Conservation (phyloP, 2,797 vertebrate genomes). For the Halcyon leucocephala region DNA sequence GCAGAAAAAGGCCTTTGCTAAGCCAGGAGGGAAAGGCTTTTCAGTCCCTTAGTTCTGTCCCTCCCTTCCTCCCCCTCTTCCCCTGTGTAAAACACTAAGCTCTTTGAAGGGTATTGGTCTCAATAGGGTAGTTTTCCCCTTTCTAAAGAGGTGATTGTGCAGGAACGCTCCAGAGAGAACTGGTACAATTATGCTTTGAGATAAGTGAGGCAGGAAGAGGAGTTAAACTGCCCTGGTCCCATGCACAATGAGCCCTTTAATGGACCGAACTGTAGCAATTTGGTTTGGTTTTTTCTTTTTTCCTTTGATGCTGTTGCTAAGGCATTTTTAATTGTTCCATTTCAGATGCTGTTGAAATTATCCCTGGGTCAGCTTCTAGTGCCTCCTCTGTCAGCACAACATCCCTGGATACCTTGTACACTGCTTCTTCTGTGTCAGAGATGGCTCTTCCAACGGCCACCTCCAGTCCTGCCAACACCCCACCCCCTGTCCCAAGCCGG, state of each 20-base stretch:
- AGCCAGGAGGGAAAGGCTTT: neutral
- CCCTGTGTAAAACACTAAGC: conserved; percentile 20
- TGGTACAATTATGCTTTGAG: conserved; percentile 65
- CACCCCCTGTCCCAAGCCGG: conserved; percentile 92
- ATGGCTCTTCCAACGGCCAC: conserved; percentile 75
- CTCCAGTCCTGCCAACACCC: conserved; percentile 88
- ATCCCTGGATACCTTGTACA: conserved; percentile 89
- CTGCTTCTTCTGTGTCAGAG: conserved; percentile 86
- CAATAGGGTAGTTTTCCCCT: conserved; percentile 20
- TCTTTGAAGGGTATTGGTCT: conserved; percentile 61
- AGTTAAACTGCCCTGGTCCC: conserved; percentile 62
- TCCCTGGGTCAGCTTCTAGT: conserved; percentile 78
- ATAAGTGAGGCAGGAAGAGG: conserved; percentile 65
- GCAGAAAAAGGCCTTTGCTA: neutral
- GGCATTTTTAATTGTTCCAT: conserved; percentile 62
- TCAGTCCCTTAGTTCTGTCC: neutral
- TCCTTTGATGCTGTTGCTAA: conserved; percentile 63
- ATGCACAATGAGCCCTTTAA: conserved; percentile 64
- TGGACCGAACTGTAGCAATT: neutral
- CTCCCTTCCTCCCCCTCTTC: neutral
- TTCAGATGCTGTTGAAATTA: conserved; percentile 66
- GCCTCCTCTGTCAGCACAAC: conserved; percentile 87
- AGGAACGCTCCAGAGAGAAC: conserved; percentile 58
- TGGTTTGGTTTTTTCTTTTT: neutral
- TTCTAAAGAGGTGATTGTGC: conserved; percentile 60